Evolutionary conservation across 2,888 invertebrate genomes (phyloP).

Genomic region (Zelleria hepariella): DNA sequence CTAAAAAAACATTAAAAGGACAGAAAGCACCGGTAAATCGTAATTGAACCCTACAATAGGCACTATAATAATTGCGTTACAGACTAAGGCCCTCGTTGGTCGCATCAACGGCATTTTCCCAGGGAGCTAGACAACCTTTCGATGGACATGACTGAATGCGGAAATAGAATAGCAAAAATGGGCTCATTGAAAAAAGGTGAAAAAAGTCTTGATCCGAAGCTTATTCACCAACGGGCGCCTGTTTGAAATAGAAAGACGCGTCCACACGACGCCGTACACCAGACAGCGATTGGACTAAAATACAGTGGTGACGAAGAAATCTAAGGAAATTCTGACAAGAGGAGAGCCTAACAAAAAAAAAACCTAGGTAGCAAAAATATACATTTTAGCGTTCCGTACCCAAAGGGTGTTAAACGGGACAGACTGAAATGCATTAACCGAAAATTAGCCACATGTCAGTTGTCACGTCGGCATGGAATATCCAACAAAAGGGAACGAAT

Average conservation of each 20-base stretch:
- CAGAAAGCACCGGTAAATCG: too few species aligned
- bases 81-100: too few species aligned
- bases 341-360: neutral
- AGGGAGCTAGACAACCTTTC: neutral
- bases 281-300: neutral
- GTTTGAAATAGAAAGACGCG: constrained; percentile 47
- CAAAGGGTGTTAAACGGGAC: too few species aligned
- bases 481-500: too few species aligned
- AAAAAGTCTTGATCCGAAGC: constrained; percentile 8
- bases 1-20: too few species aligned
- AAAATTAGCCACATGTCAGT: too few species aligned
- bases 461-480: too few species aligned
- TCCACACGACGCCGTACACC: neutral
- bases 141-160: neutral
- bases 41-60: too few species aligned
- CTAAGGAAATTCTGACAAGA: neutral
- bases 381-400: too few species aligned
- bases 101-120: neutral
- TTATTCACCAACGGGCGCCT: constrained; percentile 35
- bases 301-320: neutral
- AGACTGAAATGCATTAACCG: too few species aligned
- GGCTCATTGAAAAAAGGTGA: neutral
- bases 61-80: too few species aligned
- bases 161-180: neutral
- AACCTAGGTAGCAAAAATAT: neutral